Base-by-base conservation (phyloP, 2,113 vertebrate genomes). In the Istiophorus platypterus region DNA sequence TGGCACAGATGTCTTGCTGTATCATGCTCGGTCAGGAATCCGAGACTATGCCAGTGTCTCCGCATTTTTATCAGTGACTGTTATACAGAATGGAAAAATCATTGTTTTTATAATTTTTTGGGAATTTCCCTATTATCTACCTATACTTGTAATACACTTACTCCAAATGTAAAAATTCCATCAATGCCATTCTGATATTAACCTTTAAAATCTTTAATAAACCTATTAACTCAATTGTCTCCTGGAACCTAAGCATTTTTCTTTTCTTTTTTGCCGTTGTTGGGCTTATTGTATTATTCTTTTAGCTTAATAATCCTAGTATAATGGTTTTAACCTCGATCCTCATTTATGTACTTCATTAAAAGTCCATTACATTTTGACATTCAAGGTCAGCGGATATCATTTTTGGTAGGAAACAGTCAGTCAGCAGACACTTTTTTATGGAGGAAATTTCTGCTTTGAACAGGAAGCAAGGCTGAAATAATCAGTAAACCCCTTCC, bases 1-100 rank as follows among this genome's bases (percentile, higher is more conserved):
- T 58, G 67, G 29, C 70, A 34, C 78, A 76, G 78, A 82, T 81
- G 85, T 84, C 59, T 54, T 5, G 12, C 57, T 65, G 61, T 22
- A 58, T 68, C 71, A n/a, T 31, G 31, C 10, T 0, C 13, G 69
- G 56, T 41, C 69, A 56, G 18, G 68, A 71, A 41, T 81, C 61
- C 56, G 15, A 34, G 37, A 69, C 41, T 13, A 22, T 12, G 14
- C 2, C 71, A 2, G 6, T 14, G n/a, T 45, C 58, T 37, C 5
- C 8, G n/a, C 13, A 8, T 42, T 56, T 34, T 39, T 17, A 12
- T 52, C 24, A 17, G 6, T 20, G 59, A 59, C 17, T 42, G 10
- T 27, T 1, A 26, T 20, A 24, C 52, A 41, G 42, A 14, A 67
- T 51, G 39, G 24, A 3, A n/a, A n/a, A n/a, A 15, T 7, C 49